These are phyloP conservation scores for Dipodomys ordii DNA, from an alignment of 2,113 vertebrate species.

Conservation along the genomic window DNA sequence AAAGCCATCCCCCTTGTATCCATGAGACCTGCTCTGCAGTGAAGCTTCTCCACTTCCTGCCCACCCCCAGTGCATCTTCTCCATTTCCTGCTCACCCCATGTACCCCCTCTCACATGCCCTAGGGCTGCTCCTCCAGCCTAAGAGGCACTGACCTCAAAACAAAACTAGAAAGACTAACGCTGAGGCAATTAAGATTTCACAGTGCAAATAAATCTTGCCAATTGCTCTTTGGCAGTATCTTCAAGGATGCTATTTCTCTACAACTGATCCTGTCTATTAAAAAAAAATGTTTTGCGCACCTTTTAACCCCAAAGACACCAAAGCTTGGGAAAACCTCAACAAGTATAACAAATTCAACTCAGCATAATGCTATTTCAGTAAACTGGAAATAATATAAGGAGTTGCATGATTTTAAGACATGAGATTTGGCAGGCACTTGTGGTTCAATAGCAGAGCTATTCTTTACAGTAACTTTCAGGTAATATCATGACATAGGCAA, in stretches of 20 bases:
- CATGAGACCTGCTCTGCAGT: not conserved
- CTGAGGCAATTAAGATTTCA: constrained; percentile 74
- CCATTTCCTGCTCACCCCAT: not conserved
- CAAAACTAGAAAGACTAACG: constrained; percentile 62
- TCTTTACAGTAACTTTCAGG: not conserved
- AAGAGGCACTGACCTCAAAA: constrained; percentile 59
- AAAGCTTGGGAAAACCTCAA: constrained; percentile 45
- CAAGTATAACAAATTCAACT: constrained; percentile 40
- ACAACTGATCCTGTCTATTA: constrained; percentile 22
- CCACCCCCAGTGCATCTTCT: not conserved
- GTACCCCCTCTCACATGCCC: not conserved
- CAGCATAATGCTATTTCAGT: not conserved
- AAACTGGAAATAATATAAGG: not conserved
- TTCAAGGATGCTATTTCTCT: constrained; percentile 65
- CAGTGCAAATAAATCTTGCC: constrained; percentile 69
- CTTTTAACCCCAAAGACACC: constrained; percentile 62
- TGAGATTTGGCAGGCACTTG: not conserved
- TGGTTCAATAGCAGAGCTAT: rapidly evolving
- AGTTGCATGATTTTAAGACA: not conserved
- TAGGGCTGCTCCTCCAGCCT: constrained; percentile 4
- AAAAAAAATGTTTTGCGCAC: constrained; percentile 46
- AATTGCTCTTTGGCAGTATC: constrained; percentile 38
- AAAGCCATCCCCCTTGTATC: not conserved
- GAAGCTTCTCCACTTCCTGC: not conserved
- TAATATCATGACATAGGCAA: not conserved